Evolutionary conservation across 2,113 vertebrate genomes (phyloP).

Genomic region (Sceloporus tristichus): DNA sequence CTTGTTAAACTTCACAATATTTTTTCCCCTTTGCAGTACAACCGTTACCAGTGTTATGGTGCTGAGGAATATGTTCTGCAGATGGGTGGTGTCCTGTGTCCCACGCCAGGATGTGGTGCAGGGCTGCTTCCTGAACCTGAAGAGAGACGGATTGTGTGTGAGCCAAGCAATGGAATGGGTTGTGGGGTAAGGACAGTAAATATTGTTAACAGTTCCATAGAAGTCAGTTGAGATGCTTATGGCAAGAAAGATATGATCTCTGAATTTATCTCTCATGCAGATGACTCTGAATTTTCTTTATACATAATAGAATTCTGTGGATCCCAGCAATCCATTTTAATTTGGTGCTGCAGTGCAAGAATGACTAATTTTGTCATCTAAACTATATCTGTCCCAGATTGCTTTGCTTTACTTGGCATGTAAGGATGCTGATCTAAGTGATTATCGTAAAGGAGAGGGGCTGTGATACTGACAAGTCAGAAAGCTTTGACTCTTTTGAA

Average conservation of each 20-base stretch:
- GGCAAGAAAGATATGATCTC: not conserved
- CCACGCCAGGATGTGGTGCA: conserved; percentile 86
- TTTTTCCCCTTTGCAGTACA: conserved; percentile 80
- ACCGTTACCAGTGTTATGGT: conserved; percentile 88
- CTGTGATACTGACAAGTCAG: conserved; percentile 27
- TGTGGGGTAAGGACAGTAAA: conserved; percentile 83
- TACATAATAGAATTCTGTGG: not conserved
- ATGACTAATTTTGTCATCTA: conserved; percentile 1
- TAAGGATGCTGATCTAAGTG: conserved; percentile 45
- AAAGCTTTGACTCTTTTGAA: conserved; percentile 39
- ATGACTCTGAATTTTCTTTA: conserved; percentile 12
- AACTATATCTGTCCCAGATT: conserved; percentile 38
- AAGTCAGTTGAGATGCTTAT: not conserved
- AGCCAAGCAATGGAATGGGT: conserved; percentile 76
- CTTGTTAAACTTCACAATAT: not conserved
- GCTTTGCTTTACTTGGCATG: conserved; percentile 59
- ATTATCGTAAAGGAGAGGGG: conserved; percentile 37
- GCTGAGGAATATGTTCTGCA: conserved; percentile 88
- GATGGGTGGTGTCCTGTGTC: conserved; percentile 90
- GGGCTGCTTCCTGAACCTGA: conserved; percentile 85
- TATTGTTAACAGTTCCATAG: not conserved
- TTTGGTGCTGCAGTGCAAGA: conserved; percentile 16
- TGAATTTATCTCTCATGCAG: conserved; percentile 13
- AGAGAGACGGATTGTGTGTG: conserved; percentile 81
- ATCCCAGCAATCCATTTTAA: conserved; percentile 43